Evolutionary conservation across 2,797 vertebrate genomes (phyloP), one percentile per base, ranked within the genome.

Genomic region (Zenarchopterus dispar): DNA sequence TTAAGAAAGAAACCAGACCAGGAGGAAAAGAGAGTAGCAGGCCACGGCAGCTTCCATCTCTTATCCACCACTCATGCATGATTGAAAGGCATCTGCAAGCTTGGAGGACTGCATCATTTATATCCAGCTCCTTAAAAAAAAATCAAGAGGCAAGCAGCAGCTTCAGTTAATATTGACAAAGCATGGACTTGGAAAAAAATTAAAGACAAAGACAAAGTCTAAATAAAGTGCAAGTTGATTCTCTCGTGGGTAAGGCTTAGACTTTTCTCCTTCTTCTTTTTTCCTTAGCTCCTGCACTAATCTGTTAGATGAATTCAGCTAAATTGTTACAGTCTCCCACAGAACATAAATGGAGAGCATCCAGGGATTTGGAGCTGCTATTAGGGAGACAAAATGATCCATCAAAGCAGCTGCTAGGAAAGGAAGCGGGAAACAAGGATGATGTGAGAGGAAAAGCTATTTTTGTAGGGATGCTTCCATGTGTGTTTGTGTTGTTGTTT

Each of bases 61-160:
- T 89, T 91, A 90, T 84, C 85, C 79, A 86, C 84, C 76, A 88
- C 84, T 89, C 91, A 91, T 92, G 81, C 85, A 92, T 90, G 90
- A 91, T 92, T 90, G 88, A 90, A 91, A 89, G 88, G 80, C 77
- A 80, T 87, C 62, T 76, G 86, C 73, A 69, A 86, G 85, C 85
- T 77, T 68, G 58, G 71, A 84, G 75, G 73, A 78, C 86, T 92
- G 84, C 86, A 89, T 86, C 82, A 81, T 89, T 88, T 85, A 89
- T 84, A 77, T 73, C 23, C 13, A 53, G 51, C 82, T 86, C 75
- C 82, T 85, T 88, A 13, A 4, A 47, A 45, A 10, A 45, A 39
- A 66, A 84, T 75, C 83, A 80, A 84, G 82, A 84, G 50, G 79
- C 63, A 75, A 77, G 80, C 69, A 67, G 72, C 50, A 60, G 81